Evolutionary conservation across 2,888 invertebrate species (phyloP).

Genomic region (Dioctria rufipes): DNA sequence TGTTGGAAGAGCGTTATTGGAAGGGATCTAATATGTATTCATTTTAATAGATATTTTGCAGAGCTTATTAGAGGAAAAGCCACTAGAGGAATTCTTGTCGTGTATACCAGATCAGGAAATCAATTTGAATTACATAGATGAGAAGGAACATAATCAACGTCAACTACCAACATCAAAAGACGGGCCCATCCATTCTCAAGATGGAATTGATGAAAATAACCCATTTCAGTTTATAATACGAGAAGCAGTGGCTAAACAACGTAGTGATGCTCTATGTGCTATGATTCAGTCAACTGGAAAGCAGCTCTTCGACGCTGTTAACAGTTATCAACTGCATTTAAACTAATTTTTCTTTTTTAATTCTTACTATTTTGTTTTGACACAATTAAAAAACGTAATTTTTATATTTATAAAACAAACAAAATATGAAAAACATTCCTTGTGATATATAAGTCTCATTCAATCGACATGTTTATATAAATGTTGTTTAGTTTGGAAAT

Average conservation of each 20-base stretch:
- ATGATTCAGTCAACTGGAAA: conserved; percentile 76
- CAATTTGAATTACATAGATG: conserved; percentile 9
- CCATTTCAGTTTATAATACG: conserved; percentile 69
- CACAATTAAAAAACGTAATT: too few species aligned
- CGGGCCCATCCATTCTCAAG: conserved; percentile 64
- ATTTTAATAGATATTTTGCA: conserved; percentile 66
- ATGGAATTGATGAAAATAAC: conserved; percentile 69
- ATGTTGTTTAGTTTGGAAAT: too few species aligned
- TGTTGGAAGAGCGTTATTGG: too few species aligned
- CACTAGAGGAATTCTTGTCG: conserved; percentile 68
- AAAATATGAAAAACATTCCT: too few species aligned
- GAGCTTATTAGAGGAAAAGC: conserved; percentile 66
- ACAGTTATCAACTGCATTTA: conserved; percentile 70
- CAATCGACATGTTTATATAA: too few species aligned
- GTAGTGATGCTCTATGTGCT: conserved; percentile 76
- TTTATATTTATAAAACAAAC: too few species aligned
- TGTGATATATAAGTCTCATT: too few species aligned
- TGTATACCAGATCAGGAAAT: conserved; percentile 69
- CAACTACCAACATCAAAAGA: conserved; percentile 38
- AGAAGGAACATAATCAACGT: conserved; percentile 1
- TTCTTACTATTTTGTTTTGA: too few species aligned
- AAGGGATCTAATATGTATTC: neutral
- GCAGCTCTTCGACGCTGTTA: conserved; percentile 72
- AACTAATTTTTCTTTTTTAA: conserved; percentile 56
- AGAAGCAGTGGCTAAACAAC: conserved; percentile 74